A percentile compares a stretch with the other conserved stretches of the same genome.
Conservation (phyloP, 2,888 invertebrate genomes). For the Sminthurides aquaticus region DNA sequence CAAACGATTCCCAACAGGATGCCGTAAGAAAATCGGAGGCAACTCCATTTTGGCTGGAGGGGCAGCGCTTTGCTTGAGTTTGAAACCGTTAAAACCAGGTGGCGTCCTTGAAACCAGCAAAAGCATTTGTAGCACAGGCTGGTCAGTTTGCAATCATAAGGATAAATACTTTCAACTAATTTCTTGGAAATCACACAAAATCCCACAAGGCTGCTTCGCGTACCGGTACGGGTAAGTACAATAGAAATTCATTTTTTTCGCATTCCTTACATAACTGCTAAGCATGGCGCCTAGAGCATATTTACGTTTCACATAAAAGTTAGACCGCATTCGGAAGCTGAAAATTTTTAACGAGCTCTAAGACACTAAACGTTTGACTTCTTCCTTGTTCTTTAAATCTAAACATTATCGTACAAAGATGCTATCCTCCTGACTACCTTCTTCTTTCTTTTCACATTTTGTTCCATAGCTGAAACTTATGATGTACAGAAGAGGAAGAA, state of each 20-base stretch:
- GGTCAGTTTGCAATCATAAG: constrained; percentile 33
- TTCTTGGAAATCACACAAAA: constrained; percentile 36
- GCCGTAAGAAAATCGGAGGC: constrained; percentile 32
- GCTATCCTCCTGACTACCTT: not conserved
- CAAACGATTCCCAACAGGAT: constrained; percentile 25
- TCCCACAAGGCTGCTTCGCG: constrained; percentile 37
- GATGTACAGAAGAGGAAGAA: not conserved
- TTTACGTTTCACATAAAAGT: not conserved
- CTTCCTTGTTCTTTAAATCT: not conserved
- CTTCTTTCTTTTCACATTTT: too few species aligned
- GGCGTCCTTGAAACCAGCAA: constrained; percentile 31
- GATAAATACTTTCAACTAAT: constrained; percentile 31
- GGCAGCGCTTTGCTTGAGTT: constrained; percentile 30
- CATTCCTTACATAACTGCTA: too few species aligned
- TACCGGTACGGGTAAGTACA: constrained; percentile 34
- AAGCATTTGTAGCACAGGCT: constrained; percentile 31
- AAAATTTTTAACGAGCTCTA: too few species aligned
- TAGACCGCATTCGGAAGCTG: too few species aligned
- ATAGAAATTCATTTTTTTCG: not conserved
- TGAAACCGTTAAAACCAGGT: constrained; percentile 34
- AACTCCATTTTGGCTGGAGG: constrained; percentile 31
- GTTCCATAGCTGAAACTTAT: not conserved
- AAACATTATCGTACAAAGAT: not conserved
- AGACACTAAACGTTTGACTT: too few species aligned
- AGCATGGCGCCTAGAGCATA: too few species aligned